phyloP scores from a whole-genome alignment of 1,140 invertebrate species.

The Homalodisca vitripennis region DNA sequence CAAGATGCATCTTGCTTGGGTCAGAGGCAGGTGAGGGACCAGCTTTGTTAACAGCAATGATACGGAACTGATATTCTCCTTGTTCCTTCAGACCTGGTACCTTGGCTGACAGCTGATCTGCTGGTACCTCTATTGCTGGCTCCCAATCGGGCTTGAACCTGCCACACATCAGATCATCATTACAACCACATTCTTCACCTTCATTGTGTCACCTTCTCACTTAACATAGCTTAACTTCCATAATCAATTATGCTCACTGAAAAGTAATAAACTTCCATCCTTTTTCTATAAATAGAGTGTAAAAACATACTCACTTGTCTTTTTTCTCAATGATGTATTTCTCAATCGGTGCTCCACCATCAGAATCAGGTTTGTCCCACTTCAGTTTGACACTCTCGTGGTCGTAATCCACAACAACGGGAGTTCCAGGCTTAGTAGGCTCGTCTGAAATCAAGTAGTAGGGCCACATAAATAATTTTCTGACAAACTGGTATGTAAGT shows the following conservation, averaged over 20 bases:
- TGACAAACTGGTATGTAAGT: too few relatives aligned
- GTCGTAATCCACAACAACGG: constrained; percentile 89
- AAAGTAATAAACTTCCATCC: too few relatives aligned
- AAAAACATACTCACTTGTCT: constrained; percentile 57
- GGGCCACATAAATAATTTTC: too few relatives aligned
- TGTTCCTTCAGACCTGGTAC: constrained; percentile 87
- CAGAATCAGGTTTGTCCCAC: constrained; percentile 87
- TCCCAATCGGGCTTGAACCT: constrained; percentile 74
- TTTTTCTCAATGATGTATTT: constrained; percentile 99
- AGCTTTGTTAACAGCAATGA: constrained; percentile 96
- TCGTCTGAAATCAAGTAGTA: constrained; percentile 58
- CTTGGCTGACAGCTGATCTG: constrained; percentile 71
- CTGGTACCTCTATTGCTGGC: constrained; percentile 75
- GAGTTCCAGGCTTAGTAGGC: constrained; percentile 83
- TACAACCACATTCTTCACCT: too few relatives aligned
- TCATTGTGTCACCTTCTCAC: too few relatives aligned
- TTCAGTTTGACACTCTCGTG: constrained; percentile 91
- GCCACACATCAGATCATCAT: too few relatives aligned
- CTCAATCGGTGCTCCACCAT: constrained; percentile 93
- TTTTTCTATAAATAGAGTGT: too few relatives aligned
- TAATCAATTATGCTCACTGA: too few relatives aligned
- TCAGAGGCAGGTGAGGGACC: constrained; percentile 92
- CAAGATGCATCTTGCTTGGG: constrained; percentile 87
- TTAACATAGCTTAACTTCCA: too few relatives aligned
- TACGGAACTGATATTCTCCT: constrained; percentile 92